Conservation (phyloP, 2,113 vertebrate species). For the Columba livia region DNA sequence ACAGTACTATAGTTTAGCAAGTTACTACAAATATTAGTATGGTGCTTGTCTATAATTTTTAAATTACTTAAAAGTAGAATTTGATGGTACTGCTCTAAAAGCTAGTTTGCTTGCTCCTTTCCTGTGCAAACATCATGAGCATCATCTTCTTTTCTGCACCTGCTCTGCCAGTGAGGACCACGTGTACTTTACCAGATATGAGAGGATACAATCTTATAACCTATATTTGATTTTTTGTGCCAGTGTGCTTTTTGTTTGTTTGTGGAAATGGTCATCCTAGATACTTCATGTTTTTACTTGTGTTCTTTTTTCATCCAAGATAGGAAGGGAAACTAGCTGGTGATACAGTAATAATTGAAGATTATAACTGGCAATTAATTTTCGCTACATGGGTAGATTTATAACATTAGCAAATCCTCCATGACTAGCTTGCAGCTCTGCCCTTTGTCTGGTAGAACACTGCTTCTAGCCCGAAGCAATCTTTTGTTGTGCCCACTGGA, state of each 20-base stretch:
- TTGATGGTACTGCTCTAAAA: not conserved
- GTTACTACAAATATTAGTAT: not conserved
- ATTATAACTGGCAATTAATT: slow-evolving; percentile 50
- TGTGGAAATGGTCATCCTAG: not conserved
- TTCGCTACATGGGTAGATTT: slow-evolving; percentile 33
- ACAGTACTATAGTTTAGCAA: not conserved
- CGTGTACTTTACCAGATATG: not conserved
- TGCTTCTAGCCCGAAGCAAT: slow-evolving; percentile 30
- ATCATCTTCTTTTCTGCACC: not conserved
- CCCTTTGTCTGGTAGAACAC: slow-evolving; percentile 29
- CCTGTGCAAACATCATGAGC: not conserved
- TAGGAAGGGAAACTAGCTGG: not conserved
- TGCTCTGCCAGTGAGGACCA: not conserved
- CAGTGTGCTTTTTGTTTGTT: not conserved
- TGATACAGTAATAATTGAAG: slow-evolving; percentile 12
- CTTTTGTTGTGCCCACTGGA: not conserved
- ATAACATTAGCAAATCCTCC: slow-evolving; percentile 34
- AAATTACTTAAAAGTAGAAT: not conserved
- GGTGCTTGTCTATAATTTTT: not conserved
- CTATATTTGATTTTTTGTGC: not conserved
- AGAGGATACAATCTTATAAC: not conserved
- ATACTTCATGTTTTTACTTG: not conserved
- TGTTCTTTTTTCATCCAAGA: not conserved
- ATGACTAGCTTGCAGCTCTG: slow-evolving; percentile 29
- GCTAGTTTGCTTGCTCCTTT: not conserved